Conservation (phyloP, 1,140 invertebrate genomes). For the Bilobella aurantiaca region DNA sequence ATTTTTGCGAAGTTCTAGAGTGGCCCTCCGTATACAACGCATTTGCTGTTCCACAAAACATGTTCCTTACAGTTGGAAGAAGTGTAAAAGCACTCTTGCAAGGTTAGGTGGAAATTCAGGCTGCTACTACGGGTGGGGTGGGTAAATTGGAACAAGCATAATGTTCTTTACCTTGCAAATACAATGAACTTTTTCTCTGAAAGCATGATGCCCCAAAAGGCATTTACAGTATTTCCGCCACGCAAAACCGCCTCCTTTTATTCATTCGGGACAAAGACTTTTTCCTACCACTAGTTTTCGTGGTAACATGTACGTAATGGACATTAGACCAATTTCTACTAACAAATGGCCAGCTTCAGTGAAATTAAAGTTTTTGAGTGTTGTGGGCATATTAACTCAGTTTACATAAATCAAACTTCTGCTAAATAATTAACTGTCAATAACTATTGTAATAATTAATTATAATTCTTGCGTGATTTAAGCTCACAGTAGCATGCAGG, state of each 20-base stretch:
- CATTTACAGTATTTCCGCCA: conserved; percentile 9
- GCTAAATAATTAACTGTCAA: too few species aligned
- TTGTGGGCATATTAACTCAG: too few species aligned
- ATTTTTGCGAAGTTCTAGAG: neutral
- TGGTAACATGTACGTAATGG: conserved; percentile 12
- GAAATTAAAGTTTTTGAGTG: too few species aligned
- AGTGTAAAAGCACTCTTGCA: neutral
- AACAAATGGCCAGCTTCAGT: too few species aligned
- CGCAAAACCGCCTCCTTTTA: neutral
- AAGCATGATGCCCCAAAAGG: neutral
- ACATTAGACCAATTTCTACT: too few species aligned
- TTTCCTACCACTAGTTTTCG: neutral
- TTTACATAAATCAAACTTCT: too few species aligned
- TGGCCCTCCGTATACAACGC: neutral
- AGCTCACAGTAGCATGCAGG: too few species aligned
- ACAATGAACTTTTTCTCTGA: conserved; percentile 16
- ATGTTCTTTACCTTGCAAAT: conserved; percentile 11
- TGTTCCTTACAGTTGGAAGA: neutral
- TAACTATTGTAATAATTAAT: too few species aligned
- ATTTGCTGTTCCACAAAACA: neutral
- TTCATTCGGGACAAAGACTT: neutral
- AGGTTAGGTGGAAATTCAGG: neutral
- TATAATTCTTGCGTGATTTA: too few species aligned
- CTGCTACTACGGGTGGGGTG: neutral
- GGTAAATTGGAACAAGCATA: neutral